phyloP scores from a whole-genome alignment of 2,797 vertebrate genomes.

The Macropodus opercularis region DNA sequence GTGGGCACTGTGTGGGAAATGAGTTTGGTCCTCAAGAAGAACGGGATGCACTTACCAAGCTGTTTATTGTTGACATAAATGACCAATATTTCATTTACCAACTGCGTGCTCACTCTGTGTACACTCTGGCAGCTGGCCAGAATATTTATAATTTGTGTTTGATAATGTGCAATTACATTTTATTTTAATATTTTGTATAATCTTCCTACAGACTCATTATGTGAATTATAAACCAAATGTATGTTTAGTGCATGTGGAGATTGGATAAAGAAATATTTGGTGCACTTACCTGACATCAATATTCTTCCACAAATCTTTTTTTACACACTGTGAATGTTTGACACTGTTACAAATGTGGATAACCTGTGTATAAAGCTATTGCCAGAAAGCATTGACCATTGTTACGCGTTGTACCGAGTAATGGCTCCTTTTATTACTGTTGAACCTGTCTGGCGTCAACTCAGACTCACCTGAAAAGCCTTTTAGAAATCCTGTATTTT shows the following conservation, averaged over 20 bases:
- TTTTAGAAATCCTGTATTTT: slow-evolving; percentile 49
- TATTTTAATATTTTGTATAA: slow-evolving; percentile 65
- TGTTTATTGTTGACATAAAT: slow-evolving; percentile 56
- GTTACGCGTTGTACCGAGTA: slow-evolving; percentile 57
- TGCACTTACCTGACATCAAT: slow-evolving; percentile 62
- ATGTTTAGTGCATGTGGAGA: slow-evolving; percentile 60
- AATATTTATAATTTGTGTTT: slow-evolving; percentile 68
- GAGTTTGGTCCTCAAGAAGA: slow-evolving; percentile 54
- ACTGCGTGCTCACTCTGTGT: slow-evolving; percentile 59
- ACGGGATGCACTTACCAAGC: slow-evolving; percentile 77
- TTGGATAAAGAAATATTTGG: slow-evolving; percentile 48
- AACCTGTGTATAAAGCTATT: slow-evolving; percentile 48
- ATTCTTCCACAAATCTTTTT: slow-evolving; percentile 44
- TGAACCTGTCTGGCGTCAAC: slow-evolving; percentile 37
- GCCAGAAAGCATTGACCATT: slow-evolving; percentile 31
- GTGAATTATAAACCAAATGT: slow-evolving; percentile 79
- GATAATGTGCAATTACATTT: slow-evolving; percentile 75
- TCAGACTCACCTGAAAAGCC: slow-evolving; percentile 49
- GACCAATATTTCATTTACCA: slow-evolving; percentile 52
- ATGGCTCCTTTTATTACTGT: slow-evolving; percentile 54
- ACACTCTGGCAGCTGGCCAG: slow-evolving; percentile 50
- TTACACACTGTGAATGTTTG: slow-evolving; percentile 52
- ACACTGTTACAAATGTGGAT: slow-evolving; percentile 65
- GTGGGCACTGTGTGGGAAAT: slow-evolving; percentile 37
- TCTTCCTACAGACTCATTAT: slow-evolving; percentile 53